These are phyloP conservation scores for Himantopus leucocephalus DNA, from an alignment of 2,113 vertebrate genomes.

Conservation along the genomic window DNA sequence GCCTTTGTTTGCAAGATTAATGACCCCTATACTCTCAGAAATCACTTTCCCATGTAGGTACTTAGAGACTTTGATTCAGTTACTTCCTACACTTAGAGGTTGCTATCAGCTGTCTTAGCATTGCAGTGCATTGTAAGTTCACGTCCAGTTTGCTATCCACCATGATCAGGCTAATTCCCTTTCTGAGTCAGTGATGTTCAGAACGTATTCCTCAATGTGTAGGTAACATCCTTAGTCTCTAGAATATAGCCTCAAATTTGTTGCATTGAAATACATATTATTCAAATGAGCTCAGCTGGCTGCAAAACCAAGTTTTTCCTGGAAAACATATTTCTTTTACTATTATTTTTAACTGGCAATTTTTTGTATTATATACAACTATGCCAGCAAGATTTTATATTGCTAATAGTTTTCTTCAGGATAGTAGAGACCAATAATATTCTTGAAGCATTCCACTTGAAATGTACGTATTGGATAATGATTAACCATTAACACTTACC, in stretches of 20 bases:
- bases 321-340: neutral
- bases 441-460: neutral
- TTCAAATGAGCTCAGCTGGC: neutral
- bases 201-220: neutral
- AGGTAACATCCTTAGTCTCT: neutral
- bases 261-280: neutral
- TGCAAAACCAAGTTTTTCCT: neutral
- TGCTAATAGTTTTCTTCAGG: neutral
- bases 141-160: neutral
- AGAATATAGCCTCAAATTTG: neutral
- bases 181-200: neutral
- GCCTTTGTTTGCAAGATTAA: neutral
- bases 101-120: neutral
- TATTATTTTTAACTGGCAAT: neutral
- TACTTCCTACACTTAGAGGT: neutral
- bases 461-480: neutral
- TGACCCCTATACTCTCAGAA: neutral
- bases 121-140: neutral
- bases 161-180: neutral
- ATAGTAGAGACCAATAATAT: neutral
- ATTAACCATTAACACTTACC: neutral
- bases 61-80: neutral
- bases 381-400: neutral
- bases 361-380: neutral
- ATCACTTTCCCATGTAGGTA: neutral